Base-by-base conservation (phyloP, 2,113 vertebrate genomes). In the Semnopithecus entellus region DNA sequence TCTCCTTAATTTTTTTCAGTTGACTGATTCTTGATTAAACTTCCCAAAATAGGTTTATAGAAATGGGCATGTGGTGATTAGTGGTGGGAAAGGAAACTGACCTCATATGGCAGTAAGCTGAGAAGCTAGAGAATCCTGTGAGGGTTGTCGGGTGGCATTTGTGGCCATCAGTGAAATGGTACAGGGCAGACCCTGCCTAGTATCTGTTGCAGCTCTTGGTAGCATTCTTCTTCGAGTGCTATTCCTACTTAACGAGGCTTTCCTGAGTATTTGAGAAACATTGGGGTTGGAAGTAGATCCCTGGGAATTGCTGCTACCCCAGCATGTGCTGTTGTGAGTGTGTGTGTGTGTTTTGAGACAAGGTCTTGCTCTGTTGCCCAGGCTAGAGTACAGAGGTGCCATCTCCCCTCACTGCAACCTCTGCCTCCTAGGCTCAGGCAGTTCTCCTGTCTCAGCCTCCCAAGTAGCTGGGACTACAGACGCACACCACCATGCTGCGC, bases 11-110 rank as follows among this genome's bases (percentile, higher is more conserved):
- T 73, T 97, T 90, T 86, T 81, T 75, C 84, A 45, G 11, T 48
- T 55, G 55, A 94, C 27, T 90, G 70, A 73, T 91, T 93, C 4
- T 45, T 96, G 45, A 85, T 38, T 93, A 50, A 88, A 93, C 72
- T 86, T 89, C 43, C 90, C 25, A 76, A 95, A 91, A 72, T n/a
- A 93, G 61, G 52, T 93, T 92, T 96, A 70, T 73, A 80, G 79
- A 84, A 95, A 20, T 73, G 48, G 30, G n/a, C 32, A 12, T 25
- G 30, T 50, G 43, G 66, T 83, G 48, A 20, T 87, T 72, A 57
- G n/a, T 43, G 73, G 18, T 86, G 45, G 32, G 76, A 84, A 43
- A 66, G 50, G 66, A 93, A 40, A 76, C 8, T 0, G 5, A 70
- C 22, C 9, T 94, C 35, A 6, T 40, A 64, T 59, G 72, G 32